Evolutionary conservation across 2,113 vertebrate genomes (phyloP), one percentile per base, ranked within the genome.

Genomic region (Dinomys branickii): DNA sequence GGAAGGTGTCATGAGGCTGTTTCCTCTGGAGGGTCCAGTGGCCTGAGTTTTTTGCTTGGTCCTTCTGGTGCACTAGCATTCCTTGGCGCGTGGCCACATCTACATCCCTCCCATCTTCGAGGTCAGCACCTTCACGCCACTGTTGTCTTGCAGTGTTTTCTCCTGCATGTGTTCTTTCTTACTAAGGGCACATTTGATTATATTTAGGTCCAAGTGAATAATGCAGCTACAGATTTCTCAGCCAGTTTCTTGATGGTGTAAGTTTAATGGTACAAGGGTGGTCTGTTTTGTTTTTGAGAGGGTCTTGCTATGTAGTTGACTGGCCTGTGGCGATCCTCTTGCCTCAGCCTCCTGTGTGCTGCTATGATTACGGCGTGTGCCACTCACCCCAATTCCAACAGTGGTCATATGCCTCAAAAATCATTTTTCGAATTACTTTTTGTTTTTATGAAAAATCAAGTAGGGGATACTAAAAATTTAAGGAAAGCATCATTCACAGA

Each of bases 401-500:
- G 33, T 30, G 54, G 38, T 91, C 33, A 88, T 80, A 47, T 52
- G 30, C 75, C 41, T 50, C 52, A 12, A 71, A 87, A 6, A 30
- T 17, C 41, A 83, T 1, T 88, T 78, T 88, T 44, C 35, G 33
- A 86, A 30, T 90, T 93, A n/a, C n/a, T n/a, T n/a, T 16, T 90
- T 77, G 35, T 35, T 77, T 30, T 65, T 24, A 82, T 35, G 41
- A 91, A 93, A 92, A 91, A 86, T 35, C 63, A 77, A 47, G 16
- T 44, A 50, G 17, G 20, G 1, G n/a, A 84, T 38, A 58, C 69
- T 11, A 75, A 88, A 92, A 93, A 16, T 12, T 30, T 67, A 63
- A 86, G 69, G 93, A 93, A 93, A 96, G 7, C 47, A 83, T 44
- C 9, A 84, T 63, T 93, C 19, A 33, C 77, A 35, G 65, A 67